These are phyloP conservation scores for Terebella lapidaria DNA, from an alignment of 2,888 invertebrate species.

Conservation along the genomic window DNA sequence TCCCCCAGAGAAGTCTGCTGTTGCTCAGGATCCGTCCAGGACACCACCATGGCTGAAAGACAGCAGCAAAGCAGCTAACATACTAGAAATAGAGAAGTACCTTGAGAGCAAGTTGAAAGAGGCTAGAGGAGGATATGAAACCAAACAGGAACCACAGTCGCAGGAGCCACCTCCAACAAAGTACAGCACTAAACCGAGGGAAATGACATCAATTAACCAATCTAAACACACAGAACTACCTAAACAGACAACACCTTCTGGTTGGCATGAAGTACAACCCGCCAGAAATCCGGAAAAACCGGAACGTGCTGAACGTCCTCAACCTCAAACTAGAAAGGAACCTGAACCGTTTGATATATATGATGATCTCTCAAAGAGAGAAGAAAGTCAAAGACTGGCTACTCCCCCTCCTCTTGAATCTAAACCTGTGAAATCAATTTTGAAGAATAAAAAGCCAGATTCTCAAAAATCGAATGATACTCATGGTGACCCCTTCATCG, in stretches of 20 bases:
- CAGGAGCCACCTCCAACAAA: not conserved
- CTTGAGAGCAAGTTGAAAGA: not conserved
- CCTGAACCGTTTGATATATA: not conserved
- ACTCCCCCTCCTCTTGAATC: not conserved
- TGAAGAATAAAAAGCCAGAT: not conserved
- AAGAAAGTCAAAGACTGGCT: not conserved
- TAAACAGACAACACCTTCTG: not conserved
- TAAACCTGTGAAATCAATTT: not conserved
- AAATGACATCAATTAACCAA: not conserved
- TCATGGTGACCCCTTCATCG: not conserved
- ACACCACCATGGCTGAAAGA: not conserved
- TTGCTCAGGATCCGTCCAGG: not conserved
- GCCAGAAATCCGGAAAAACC: no score
- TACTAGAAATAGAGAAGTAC: not conserved
- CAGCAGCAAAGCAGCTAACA: not conserved
- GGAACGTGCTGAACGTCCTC: no score
- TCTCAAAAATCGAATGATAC: not conserved
- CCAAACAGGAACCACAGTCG: not conserved
- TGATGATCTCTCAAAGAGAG: not conserved
- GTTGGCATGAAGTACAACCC: no score
- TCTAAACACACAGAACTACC: no score
- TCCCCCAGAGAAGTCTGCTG: not conserved
- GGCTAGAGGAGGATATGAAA: not conserved
- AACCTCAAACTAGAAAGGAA: not conserved
- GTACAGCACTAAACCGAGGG: not conserved